Conservation (phyloP, 92 coral and sea anemone genomes). For the Siderastrea radians region DNA sequence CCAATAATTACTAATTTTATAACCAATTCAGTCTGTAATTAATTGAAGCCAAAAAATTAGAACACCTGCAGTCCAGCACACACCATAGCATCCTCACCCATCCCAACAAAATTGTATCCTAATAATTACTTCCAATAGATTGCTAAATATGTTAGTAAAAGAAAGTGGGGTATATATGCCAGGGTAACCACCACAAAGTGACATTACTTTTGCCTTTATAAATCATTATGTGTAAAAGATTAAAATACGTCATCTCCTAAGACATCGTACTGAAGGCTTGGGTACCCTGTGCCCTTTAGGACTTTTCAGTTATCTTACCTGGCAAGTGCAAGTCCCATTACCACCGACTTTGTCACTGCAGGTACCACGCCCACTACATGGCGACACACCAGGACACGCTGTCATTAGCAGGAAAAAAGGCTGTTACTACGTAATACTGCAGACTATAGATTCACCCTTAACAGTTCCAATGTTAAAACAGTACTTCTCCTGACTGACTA, state of each 20-base stretch:
- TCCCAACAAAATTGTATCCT: not conserved
- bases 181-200: no score
- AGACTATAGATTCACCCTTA: no score
- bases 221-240: no score
- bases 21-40: not conserved
- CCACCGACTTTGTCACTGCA: slow-evolving; percentile 76
- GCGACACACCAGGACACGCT: slow-evolving; percentile 91
- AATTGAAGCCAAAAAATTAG: not conserved
- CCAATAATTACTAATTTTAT: not conserved
- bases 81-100: not conserved
- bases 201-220: no score
- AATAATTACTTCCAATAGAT: no score
- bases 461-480: no score
- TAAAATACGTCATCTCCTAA: no score
- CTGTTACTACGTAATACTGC: no score
- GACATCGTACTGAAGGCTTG: not conserved
- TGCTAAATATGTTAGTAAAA: no score
- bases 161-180: no score
- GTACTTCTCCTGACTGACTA: no score
- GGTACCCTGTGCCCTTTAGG: not conserved
- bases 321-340: slow-evolving; percentile 86
- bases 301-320: slow-evolving; percentile 48
- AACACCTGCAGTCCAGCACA: no score
- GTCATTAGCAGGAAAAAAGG: not conserved
- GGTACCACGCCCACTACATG: slow-evolving; percentile 82